Evolutionary conservation across 53 echinoderm and acorn worm genomes (phyloP).

Genomic region (Astropecten irregularis): DNA sequence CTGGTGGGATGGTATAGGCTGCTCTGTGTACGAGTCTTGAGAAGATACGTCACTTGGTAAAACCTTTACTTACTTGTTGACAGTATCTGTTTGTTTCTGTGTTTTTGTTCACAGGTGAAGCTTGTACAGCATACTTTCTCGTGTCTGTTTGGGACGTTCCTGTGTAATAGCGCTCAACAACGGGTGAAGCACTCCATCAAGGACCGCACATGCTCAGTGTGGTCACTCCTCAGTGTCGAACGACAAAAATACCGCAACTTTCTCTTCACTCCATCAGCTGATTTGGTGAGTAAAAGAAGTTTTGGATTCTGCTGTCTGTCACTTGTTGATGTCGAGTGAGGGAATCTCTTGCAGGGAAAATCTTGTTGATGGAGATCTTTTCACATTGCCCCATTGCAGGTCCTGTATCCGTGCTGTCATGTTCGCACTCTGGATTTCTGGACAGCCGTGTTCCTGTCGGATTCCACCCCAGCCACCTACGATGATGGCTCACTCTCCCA

Average conservation of each 20-base stretch:
- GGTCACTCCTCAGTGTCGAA: conserved; percentile 81
- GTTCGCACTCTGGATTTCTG: conserved; percentile 79
- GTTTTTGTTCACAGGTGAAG: conserved; percentile 66
- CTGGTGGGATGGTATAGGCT: too few relatives aligned
- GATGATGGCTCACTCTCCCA: conserved; percentile 46
- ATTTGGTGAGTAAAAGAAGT: conserved; percentile 58
- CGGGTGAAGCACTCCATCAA: conserved; percentile 76
- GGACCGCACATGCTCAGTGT: conserved; percentile 94
- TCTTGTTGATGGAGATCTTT: neutral
- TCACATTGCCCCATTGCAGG: conserved; percentile 33
- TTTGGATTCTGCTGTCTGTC: neutral
- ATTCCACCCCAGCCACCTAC: conserved; percentile 63
- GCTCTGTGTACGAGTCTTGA: too few relatives aligned
- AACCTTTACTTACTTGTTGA: too few relatives aligned
- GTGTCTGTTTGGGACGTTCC: conserved; percentile 94
- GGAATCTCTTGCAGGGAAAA: too few relatives aligned
- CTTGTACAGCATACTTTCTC: conserved; percentile 90
- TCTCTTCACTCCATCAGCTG: conserved; percentile 69
- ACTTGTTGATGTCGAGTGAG: too few relatives aligned
- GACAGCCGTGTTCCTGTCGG: conserved; percentile 83
- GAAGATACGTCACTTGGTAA: too few relatives aligned
- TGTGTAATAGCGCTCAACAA: conserved; percentile 81
- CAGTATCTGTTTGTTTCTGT: too few relatives aligned
- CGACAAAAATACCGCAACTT: conserved; percentile 78
- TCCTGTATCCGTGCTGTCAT: conserved; percentile 81